These are phyloP conservation scores for Hexactinellida sp. DNA, from an alignment of 37 sponge, comb jelly and placozoan species.

Conservation along the genomic window DNA sequence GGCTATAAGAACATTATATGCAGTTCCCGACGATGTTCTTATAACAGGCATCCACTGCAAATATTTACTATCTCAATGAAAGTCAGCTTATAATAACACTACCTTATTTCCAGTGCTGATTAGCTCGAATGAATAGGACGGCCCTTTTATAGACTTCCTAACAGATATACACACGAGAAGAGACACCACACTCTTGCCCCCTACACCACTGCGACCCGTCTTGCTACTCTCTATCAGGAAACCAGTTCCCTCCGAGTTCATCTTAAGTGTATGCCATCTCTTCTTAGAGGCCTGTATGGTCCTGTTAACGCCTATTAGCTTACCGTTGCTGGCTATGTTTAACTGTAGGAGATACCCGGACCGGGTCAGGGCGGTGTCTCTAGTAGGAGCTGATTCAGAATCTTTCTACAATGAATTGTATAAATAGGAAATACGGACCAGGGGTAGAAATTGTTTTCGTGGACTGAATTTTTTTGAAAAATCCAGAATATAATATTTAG, in stretches of 20 bases:
- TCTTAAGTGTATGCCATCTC: background rate
- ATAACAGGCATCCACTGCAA: too few relatives aligned
- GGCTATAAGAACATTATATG: too few relatives aligned
- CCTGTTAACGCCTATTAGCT: background rate
- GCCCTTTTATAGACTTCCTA: constrained; percentile 3
- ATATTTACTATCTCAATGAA: too few relatives aligned
- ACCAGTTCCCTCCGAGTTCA: constrained; percentile 16
- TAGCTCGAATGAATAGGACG: background rate
- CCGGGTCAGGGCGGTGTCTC: background rate
- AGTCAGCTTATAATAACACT: too few relatives aligned
- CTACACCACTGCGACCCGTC: background rate
- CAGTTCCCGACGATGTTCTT: too few relatives aligned
- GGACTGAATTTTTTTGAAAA: too few relatives aligned
- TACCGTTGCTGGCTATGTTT: constrained; percentile 3
- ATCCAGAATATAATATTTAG: too few relatives aligned
- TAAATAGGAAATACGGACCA: too few relatives aligned
- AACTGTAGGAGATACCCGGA: background rate
- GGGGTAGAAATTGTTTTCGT: too few relatives aligned
- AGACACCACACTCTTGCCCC: background rate
- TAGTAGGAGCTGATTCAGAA: background rate
- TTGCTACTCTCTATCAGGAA: background rate
- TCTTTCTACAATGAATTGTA: constrained; percentile 3
- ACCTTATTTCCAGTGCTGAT: background rate
- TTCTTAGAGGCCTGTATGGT: background rate
- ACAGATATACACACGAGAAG: background rate